A percentile compares a stretch with the other conserved stretches of the same genome.
Evolutionary conservation across 2,888 invertebrate species (phyloP).

Genomic region (Brenthis daphne): DNA sequence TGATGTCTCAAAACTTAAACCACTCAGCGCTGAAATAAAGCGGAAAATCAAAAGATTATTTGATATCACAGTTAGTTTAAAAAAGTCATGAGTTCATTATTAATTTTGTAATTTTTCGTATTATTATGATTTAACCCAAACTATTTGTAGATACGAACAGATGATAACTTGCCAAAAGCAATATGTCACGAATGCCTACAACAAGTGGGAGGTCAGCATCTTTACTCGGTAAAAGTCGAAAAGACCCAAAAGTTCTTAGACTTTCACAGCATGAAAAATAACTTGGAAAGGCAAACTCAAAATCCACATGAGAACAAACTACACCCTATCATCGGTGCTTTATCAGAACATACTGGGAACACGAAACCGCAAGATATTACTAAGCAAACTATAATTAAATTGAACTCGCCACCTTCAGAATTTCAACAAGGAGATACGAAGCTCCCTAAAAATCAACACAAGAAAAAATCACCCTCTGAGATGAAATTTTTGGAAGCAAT

Average conservation of each 20-base stretch:
- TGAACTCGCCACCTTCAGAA: slow-evolving; percentile 48
- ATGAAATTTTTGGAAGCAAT: slow-evolving; percentile 71
- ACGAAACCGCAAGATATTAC: slow-evolving; percentile 42
- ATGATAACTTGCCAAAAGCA: slow-evolving; percentile 74
- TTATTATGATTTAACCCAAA: not conserved
- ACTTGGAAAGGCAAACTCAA: slow-evolving; percentile 53
- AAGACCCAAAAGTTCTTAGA: slow-evolving; percentile 75
- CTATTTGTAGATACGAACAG: slow-evolving; percentile 60
- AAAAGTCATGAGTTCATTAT: not conserved
- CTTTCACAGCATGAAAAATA: slow-evolving; percentile 64
- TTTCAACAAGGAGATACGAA: slow-evolving; percentile 65
- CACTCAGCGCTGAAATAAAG: slow-evolving; percentile 69
- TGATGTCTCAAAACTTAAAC: slow-evolving; percentile 73
- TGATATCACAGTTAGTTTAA: slow-evolving; percentile 61
- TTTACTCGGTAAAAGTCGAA: slow-evolving; percentile 72
- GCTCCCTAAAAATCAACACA: slow-evolving; percentile 48
- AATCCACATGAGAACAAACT: slow-evolving; percentile 45
- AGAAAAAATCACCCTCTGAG: slow-evolving; percentile 60
- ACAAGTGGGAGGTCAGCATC: slow-evolving; percentile 65
- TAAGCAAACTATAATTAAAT: slow-evolving; percentile 40
- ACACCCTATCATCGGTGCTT: slow-evolving; percentile 51
- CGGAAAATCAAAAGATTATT: slow-evolving; percentile 72
- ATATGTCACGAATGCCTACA: slow-evolving; percentile 77
- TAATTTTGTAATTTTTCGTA: not conserved
- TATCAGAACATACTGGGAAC: slow-evolving; percentile 48